These are phyloP conservation scores for Tromatobia lineatoria DNA, from an alignment of 2,888 invertebrate species.

Conservation along the genomic window DNA sequence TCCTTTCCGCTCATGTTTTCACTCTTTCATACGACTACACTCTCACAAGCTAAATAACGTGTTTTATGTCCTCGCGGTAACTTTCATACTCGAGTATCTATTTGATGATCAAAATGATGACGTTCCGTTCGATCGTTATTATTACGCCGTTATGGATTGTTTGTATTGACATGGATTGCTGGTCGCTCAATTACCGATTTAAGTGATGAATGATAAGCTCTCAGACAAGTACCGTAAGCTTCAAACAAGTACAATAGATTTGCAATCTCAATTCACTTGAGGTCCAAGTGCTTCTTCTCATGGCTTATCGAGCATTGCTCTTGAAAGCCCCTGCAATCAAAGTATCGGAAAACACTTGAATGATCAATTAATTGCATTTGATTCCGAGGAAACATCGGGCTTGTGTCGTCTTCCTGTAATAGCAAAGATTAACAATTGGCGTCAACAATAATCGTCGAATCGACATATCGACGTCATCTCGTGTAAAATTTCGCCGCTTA, in stretches of 20 bases:
- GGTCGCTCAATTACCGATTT: background rate
- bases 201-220: constrained; percentile 3
- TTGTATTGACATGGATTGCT: background rate
- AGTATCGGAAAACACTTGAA: constrained; percentile 2
- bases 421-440: constrained; percentile 32
- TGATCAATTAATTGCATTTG: background rate
- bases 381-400: constrained; percentile 13
- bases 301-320: constrained; percentile 39
- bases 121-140: constrained; percentile 18
- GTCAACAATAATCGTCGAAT: constrained; percentile 40
- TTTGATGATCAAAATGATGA: constrained; percentile 17
- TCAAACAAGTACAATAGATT: constrained; percentile 19
- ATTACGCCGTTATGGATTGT: constrained; percentile 25
- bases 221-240: constrained; percentile 4
- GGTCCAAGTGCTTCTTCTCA: constrained; percentile 6
- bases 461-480: constrained; percentile 1
- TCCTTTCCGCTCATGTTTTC: constrained; percentile 38
- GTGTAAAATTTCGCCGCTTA: constrained; percentile 7
- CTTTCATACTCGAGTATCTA: constrained; percentile 43
- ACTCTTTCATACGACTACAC: constrained; percentile 26
- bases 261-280: constrained; percentile 16
- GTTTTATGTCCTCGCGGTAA: background rate
- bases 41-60: constrained; percentile 10
- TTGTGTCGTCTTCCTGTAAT: background rate
- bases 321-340: background rate